Base-by-base conservation (phyloP, 2,888 invertebrate species). In the Caenorhabditis panamensis region DNA sequence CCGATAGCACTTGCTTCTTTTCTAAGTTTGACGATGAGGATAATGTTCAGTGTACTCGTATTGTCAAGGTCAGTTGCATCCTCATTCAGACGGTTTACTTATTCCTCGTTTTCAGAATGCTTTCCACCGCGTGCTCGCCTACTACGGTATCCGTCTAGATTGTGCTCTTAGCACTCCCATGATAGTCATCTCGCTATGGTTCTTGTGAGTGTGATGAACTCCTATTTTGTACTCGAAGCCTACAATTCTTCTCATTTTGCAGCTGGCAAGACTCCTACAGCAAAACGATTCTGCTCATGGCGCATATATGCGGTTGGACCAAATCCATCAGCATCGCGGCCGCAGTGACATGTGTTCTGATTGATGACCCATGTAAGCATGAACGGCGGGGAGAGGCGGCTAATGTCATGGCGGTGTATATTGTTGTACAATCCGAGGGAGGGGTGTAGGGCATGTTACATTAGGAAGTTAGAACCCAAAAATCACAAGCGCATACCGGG, bases 321-420 rank as follows among this genome's bases (percentile, higher is more conserved):
- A 73, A 73, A 51, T 64, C 16, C 51, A 28, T 73, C 31, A 20
- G 51, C 58, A 26, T 64, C 20, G 28, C 22, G 13, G 41, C 64
- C 58, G 73, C 64, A n/a, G 22, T 73, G 64, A 16, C 58, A 26
- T 49, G 49, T 24, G 56, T 66, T 26, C 36, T 73, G 64, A 51
- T 73, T 51, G 59, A 73, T 73, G 64, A 59, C 31, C 58, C 64
- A 31, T 59, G 73, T 73, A 63, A 72, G 72, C 26, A 47, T 47
- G 47, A 47, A 47, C 18, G 18, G 47, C 3, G 18, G 18, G 47
- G 20, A 9, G 47, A 47, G 47, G 47, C 8, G 41, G 47, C n/a
- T 47, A 47, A 47, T 47, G 47, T 47, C 47, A 3, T 18, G 20
- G 47, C 47, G 18, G 8, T 47, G 47, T 47, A 18, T 47, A 18